Evolutionary conservation across 2,797 vertebrate species (phyloP).

Genomic region (Remorina albescens): DNA sequence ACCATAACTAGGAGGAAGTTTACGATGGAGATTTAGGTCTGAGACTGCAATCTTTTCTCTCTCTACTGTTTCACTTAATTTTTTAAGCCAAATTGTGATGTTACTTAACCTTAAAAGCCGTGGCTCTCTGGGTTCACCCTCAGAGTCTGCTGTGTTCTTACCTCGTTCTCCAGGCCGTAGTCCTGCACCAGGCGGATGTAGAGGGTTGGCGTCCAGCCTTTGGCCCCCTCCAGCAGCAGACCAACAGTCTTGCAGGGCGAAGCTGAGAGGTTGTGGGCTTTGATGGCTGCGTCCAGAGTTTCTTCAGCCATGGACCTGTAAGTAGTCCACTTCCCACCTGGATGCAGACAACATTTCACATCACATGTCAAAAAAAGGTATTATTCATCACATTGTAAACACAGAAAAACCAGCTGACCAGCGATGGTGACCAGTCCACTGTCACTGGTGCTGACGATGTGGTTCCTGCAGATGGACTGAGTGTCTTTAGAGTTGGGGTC

Average conservation of each 20-base stretch:
- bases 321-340: slow-evolving; percentile 98
- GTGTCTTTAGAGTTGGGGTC: slow-evolving; percentile 95
- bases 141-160: slow-evolving; percentile 48
- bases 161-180: slow-evolving; percentile 96
- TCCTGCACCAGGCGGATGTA: slow-evolving; percentile 97
- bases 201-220: slow-evolving; percentile 94
- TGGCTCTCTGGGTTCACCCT: no score
- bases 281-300: slow-evolving; percentile 88
- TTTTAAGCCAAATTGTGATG: no score
- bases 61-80: no score
- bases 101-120: no score
- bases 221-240: slow-evolving; percentile 91
- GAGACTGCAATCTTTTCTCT: no score
- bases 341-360: background rate
- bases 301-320: slow-evolving; percentile 96
- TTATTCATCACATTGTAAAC: background rate
- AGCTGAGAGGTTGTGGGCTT: slow-evolving; percentile 70
- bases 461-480: slow-evolving; percentile 95
- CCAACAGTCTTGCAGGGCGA: slow-evolving; percentile 88
- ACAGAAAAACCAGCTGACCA: slow-evolving; percentile 79
- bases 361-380: no score
- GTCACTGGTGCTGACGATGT: slow-evolving; percentile 90
- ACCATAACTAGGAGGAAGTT: no score
- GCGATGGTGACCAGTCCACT: slow-evolving; percentile 95
- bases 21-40: no score